Base-by-base conservation (phyloP, 2,797 vertebrate genomes). In the Chelon labrosus region DNA sequence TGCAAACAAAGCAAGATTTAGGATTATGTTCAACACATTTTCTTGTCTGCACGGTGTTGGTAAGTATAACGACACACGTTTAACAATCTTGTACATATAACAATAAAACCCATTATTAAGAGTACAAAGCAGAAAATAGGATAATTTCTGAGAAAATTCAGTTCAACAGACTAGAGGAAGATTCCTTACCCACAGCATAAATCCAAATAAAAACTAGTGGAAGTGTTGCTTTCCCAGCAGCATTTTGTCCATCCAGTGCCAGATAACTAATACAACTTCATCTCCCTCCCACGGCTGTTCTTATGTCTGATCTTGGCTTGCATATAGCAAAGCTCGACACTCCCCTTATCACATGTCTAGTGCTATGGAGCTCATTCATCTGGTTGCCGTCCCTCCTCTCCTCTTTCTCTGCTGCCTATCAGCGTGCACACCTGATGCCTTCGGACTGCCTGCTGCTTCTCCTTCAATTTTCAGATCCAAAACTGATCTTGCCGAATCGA, bases 121-220 rank as follows among this genome's bases (percentile, higher is more conserved):
- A 38, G 44, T 54, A 64, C 35, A 55, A 69, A 41, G 2, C 35
- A 35, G 4, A 55, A n/a, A 20, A 39, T 12, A 10, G 46, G 4
- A 20, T 13, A 0, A 38, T 22, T 42, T 51, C 6, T 0, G 5
- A 46, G 20, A 44, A 35, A 10, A 22, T 10, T 1, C 31, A 37
- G 2, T 5, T 55, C 1, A 64, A 17, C 27, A 66, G 4, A n/a
- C 3, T 46, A 13, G 0, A 75, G 2, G 39, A 56, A 6, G 12
- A 49, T 22, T 64, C 65, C 90, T 92, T 93, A 95, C 94, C 90
- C 12, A 86, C 58, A 84, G 22, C 53, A 78, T 70, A 44, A 80
- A 81, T 92, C 86, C 81, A 71, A 61, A 38, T 19, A 79, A 19
- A 75, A 82, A 80, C 60, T 75, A 68, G 25, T 44, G 3, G 4